phyloP scores from a whole-genome alignment of 1,140 invertebrate genomes.

The Apis dorsata region DNA sequence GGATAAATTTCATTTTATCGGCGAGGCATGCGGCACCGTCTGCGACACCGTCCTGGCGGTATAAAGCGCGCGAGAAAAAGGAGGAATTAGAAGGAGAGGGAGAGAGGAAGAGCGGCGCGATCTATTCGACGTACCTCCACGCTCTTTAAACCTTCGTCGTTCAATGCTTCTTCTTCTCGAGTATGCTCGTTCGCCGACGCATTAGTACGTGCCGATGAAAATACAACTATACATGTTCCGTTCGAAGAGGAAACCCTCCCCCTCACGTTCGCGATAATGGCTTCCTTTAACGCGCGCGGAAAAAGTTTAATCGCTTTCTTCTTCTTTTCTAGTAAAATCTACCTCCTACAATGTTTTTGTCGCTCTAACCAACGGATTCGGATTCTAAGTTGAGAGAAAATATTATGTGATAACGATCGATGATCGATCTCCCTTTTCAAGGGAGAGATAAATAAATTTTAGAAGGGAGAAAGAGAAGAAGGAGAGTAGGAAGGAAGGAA shows the following conservation, averaged over 20 bases:
- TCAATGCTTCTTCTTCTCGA: constrained; percentile 33
- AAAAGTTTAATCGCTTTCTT: constrained; percentile 26
- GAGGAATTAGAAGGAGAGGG: constrained; percentile 1
- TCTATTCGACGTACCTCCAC: constrained; percentile 24
- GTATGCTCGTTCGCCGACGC: constrained; percentile 9
- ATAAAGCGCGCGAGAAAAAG: not conserved
- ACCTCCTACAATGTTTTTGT: too few species aligned
- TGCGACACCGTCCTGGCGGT: constrained; percentile 15
- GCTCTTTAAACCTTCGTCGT: constrained; percentile 40
- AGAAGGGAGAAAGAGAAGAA: not conserved
- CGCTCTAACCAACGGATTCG: too few species aligned
- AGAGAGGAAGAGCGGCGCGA: not conserved
- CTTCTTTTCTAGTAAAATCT: too few species aligned
- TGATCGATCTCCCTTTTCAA: not conserved
- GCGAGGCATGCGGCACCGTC: constrained; percentile 1
- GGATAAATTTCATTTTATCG: constrained; percentile 30
- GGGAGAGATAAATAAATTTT: not conserved
- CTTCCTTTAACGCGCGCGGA: not conserved
- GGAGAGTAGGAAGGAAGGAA: constrained; percentile 18
- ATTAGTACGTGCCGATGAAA: constrained; percentile 30
- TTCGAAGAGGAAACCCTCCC: not conserved
- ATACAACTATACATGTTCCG: not conserved
- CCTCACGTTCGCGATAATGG: constrained; percentile 26
- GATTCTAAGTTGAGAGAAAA: too few species aligned
- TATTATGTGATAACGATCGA: not conserved